A percentile compares a stretch with the other conserved stretches of the same genome.
Evolutionary conservation across 2,797 vertebrate genomes (phyloP).

Genomic region (Hozukius guyotensis): DNA sequence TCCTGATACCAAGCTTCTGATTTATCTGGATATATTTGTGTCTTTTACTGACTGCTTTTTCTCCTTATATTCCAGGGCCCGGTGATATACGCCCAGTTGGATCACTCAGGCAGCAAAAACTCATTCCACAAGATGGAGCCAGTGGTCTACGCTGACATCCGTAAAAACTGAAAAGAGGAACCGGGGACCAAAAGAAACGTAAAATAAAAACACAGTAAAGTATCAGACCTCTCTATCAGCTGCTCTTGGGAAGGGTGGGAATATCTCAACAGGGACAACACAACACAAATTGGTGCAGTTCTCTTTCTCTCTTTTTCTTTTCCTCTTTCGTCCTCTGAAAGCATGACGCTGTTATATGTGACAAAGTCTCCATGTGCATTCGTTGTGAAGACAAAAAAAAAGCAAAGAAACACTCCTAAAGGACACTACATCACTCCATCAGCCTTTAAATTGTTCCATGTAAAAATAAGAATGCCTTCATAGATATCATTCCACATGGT

Average conservation of each 20-base stretch:
- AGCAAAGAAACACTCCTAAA: slow-evolving; percentile 14
- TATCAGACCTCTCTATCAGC: slow-evolving; percentile 71
- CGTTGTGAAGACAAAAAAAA: slow-evolving; percentile 31
- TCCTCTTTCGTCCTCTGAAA: slow-evolving; percentile 49
- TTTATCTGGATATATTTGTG: background rate
- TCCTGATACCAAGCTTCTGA: background rate
- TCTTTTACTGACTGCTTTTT: background rate
- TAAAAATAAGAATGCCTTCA: slow-evolving; percentile 12
- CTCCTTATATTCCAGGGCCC: slow-evolving; percentile 80
- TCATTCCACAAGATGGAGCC: slow-evolving; percentile 96
- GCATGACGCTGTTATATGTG: slow-evolving; percentile 58
- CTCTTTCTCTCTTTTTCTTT: background rate
- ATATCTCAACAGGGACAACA: slow-evolving; percentile 60
- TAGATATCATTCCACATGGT: slow-evolving; percentile 35
- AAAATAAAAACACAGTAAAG: slow-evolving; percentile 35
- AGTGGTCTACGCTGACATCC: slow-evolving; percentile 95
- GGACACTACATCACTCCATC: background rate
- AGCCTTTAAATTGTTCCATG: background rate
- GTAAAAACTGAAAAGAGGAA: slow-evolving; percentile 88
- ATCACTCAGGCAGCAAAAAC: slow-evolving; percentile 93
- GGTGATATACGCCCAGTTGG: slow-evolving; percentile 95
- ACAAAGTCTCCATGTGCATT: slow-evolving; percentile 50
- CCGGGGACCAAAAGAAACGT: slow-evolving; percentile 41
- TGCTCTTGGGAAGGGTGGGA: slow-evolving; percentile 68
- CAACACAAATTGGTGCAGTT: slow-evolving; percentile 49